Evolutionary conservation across 1,140 invertebrate genomes (phyloP).

Genomic region (Homalodisca vitripennis): DNA sequence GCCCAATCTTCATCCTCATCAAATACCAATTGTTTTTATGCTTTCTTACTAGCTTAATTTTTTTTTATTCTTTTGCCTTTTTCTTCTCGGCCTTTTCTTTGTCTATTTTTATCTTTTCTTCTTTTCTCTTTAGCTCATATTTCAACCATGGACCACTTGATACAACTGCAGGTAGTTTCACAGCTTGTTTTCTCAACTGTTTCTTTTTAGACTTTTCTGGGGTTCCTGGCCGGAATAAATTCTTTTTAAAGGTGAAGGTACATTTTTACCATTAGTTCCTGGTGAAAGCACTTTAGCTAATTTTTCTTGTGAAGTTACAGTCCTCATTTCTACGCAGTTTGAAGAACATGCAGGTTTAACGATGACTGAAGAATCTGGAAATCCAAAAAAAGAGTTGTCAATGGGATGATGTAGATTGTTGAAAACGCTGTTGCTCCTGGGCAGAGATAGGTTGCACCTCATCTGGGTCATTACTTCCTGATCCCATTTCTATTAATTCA

Average conservation of each 20-base stretch:
- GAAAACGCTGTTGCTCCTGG: not conserved
- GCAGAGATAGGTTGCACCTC: not conserved
- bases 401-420: not conserved
- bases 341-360: no score
- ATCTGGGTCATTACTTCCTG: no score
- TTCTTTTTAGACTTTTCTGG: not conserved
- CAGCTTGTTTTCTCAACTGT: not conserved
- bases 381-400: no score
- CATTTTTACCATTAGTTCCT: not conserved
- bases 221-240: not conserved
- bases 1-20: not conserved
- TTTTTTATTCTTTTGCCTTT: not conserved
- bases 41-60: not conserved
- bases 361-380: no score
- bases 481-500: not conserved
- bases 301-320: no score
- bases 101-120: not conserved
- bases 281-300: conserved; percentile 8
- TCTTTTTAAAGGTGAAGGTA: conserved; percentile 10
- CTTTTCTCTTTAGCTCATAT: not conserved
- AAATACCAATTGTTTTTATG: not conserved
- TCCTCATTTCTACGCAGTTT: no score
- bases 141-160: not conserved
- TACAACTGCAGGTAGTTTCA: not conserved
- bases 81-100: not conserved